These are phyloP conservation scores for Mesochorus sp. DNA, from an alignment of 2,888 invertebrate species.

Conservation along the genomic window DNA sequence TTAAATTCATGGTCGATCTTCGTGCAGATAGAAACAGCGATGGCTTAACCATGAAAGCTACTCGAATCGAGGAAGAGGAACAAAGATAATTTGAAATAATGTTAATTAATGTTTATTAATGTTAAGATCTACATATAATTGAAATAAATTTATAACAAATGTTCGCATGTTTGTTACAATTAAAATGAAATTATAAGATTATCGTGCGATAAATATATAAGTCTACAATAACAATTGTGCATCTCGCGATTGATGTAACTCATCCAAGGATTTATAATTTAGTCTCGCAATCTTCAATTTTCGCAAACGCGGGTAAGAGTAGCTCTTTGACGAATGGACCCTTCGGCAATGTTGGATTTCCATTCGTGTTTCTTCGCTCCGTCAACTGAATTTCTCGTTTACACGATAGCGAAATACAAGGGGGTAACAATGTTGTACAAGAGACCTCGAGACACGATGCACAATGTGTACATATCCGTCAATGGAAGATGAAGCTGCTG, in stretches of 20 bases:
- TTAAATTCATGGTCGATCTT: conserved; percentile 78
- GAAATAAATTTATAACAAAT: no score
- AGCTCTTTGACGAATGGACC: conserved; percentile 10
- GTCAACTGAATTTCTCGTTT: conserved; percentile 25
- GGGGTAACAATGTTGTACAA: conserved; percentile 48
- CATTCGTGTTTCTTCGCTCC: conserved; percentile 1
- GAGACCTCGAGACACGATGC: conserved; percentile 46
- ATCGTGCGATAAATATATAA: no score
- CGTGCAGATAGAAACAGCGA: conserved; percentile 73
- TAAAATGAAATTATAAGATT: no score
- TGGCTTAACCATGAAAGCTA: conserved; percentile 69
- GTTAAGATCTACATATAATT: no score
- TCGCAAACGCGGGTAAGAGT: no score
- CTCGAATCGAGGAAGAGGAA: neutral
- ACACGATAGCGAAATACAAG: conserved; percentile 1
- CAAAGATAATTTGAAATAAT: neutral
- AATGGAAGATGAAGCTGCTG: conserved; percentile 51
- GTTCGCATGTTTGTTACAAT: no score
- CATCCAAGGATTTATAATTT: no score
- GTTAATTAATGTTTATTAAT: no score
- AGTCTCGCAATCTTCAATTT: neutral
- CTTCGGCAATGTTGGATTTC: conserved; percentile 6
- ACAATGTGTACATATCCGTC: conserved; percentile 59
- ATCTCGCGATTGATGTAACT: neutral
- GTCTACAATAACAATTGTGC: no score